Evolutionary conservation across 1,140 invertebrate genomes (phyloP), one percentile per base, ranked within the genome.

Genomic region (Phymastichus coffea): DNA sequence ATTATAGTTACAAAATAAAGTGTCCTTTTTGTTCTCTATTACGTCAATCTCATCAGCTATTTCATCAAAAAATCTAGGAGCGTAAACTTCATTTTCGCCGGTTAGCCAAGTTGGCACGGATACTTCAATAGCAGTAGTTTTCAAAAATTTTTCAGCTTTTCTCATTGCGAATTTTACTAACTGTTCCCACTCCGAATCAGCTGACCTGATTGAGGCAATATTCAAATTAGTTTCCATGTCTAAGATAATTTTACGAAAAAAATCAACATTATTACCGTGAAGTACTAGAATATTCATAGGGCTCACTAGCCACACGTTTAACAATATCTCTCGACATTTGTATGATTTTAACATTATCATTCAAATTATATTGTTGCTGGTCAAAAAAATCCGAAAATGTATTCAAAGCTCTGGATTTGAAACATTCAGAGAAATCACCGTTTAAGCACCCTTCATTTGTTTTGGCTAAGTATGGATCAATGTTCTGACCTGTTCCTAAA

Each of bases 11-110:
- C 90, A 90, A 72, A 91, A 89, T 26, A 87, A 73, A 25, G 84
- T 83, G 67, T 88, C 89, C 61, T 88, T 89, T 73, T 93, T 90
- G 63, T 91, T 86, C 70, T 92, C 89, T 57, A 91, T 82, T 1
- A 87, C 83, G 68, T 92, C 89, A 3, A 92, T 84, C 75, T 93
- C 90, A 66, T 88, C 86, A 43, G 87, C 87, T 61, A 93, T 91
- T 68, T 92, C 89, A 63, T 91, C 89, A 19, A 93, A 81, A 72
- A 93, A 91, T 60, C 89, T 82, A 1, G 90, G 89, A 1, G 88
- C 84, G 63, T 90, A 90, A 22, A 86, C 80, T 12, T 88, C 86
- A 4, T 85, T 84, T 38, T 87, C 85, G 28, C 74, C 76, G 3
- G 85, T 89, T 2, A 89, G 80, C 51, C 87, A 85, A 23, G 87